phyloP scores from a whole-genome alignment of 92 coral and sea anemone species.

The Umimayanthus chanpuru region DNA sequence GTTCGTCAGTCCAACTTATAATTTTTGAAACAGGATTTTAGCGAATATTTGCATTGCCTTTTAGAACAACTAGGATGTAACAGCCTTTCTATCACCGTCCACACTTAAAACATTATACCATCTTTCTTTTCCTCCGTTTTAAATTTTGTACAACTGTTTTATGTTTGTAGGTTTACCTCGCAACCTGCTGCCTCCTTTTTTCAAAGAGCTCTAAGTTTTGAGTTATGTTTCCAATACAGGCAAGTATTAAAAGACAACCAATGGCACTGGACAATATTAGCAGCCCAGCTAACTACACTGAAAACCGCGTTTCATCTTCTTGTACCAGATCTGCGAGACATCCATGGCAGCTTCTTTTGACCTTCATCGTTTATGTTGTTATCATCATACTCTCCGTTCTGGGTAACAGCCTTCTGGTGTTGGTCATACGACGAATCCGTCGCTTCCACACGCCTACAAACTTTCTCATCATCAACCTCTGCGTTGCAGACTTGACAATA shows the following conservation, averaged over 20 bases:
- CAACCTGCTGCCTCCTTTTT: neutral
- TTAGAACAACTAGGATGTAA: too few species aligned
- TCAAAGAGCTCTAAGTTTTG: neutral
- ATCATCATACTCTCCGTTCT: neutral
- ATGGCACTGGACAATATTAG: neutral
- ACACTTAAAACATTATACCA: too few species aligned
- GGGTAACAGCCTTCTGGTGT: constrained; percentile 2
- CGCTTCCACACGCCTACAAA: constrained; percentile 35
- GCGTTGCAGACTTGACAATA: constrained; percentile 39
- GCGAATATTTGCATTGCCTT: too few species aligned
- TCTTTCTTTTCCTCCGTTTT: too few species aligned
- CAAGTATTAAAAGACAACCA: neutral
- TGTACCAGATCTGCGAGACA: neutral
- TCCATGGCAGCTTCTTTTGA: neutral
- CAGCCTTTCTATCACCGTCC: too few species aligned
- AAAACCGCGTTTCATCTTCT: neutral
- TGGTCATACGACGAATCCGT: neutral
- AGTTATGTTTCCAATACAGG: neutral
- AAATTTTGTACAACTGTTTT: neutral
- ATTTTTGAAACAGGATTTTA: too few species aligned
- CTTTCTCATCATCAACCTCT: constrained; percentile 53
- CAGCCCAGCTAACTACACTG: neutral
- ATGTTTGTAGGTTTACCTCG: neutral
- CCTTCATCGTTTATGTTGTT: neutral
- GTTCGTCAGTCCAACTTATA: too few species aligned